Percentiles rank a stretch among this genome's conserved stretches.
Conservation (phyloP, 2,113 vertebrate genomes). For the Epinephelus cyanopodus region DNA sequence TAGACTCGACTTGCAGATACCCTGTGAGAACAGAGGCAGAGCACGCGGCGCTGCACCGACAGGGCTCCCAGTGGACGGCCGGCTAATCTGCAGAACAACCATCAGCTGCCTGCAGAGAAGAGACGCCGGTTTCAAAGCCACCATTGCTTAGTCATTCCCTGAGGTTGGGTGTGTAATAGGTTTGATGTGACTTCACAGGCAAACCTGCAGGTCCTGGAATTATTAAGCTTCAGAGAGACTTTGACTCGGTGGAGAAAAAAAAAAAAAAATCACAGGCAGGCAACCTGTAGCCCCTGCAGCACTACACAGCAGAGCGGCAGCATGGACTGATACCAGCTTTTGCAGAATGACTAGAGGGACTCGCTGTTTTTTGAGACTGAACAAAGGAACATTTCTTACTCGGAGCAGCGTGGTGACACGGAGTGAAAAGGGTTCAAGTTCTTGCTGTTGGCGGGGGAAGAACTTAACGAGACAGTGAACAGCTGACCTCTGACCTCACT, state of each 20-base stretch:
- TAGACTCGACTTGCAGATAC: not conserved
- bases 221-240: constrained; percentile 43
- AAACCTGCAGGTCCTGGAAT: constrained; percentile 43
- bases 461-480: not conserved
- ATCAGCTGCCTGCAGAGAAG: constrained; percentile 22
- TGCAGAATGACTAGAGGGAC: not conserved
- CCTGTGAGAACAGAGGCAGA: not conserved
- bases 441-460: not conserved
- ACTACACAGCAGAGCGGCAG: not conserved
- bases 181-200: constrained; percentile 62
- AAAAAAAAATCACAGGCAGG: constrained; percentile 40
- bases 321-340: not conserved
- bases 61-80: not conserved
- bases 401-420: not conserved
- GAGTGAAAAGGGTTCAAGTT: not conserved
- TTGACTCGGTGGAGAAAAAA: not conserved
- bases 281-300: constrained; percentile 47
- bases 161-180: constrained; percentile 18
- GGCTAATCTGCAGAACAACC: constrained; percentile 34
- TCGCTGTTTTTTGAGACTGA: not conserved
- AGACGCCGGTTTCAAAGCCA: constrained; percentile 29
- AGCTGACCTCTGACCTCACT: not conserved
- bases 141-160: not conserved
- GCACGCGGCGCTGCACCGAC: not conserved
- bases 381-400: constrained; percentile 30